Evolutionary conservation across 2,113 vertebrate genomes (phyloP), one percentile per base, ranked within the genome.

Genomic region (Onychostruthus taczanowskii): DNA sequence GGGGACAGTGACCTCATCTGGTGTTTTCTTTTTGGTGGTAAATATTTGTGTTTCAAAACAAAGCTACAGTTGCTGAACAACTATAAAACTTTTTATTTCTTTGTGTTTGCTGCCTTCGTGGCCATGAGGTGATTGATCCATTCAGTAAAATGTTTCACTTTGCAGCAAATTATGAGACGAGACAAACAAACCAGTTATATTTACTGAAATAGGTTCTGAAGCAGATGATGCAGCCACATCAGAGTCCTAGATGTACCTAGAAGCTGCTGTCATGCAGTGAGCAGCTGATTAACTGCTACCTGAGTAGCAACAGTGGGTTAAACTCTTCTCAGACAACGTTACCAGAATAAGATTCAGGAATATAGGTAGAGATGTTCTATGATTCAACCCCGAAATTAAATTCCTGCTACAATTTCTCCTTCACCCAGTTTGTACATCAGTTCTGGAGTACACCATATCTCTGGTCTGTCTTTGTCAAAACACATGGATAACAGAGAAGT

Each of bases 11-110:
- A 55, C 37, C 47, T 90, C 67, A 41, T 72, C 13, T 63, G 28
- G 3, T 55, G 16, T 70, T 44, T 82, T 88, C 66, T 1, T 79
- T 82, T 86, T 52, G 41, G 30, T 56, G 44, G 16, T 77, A 80
- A 89, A 72, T 68, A 39, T 79, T 72, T 76, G 43, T 62, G 20
- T 64, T 90, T 91, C 73, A 75, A 64, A 88, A 59, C 31, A 79
- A 91, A 86, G 39, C 39, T 50, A 2, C 33, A 37, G 33, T 14
- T 68, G 30, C 55, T n/a, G 39, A 55, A 52, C 26, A 52, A 37
- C 62, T 41, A 41, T 53, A 49, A 76, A 83, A 44, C 4, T 35
- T 68, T 50, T 47, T 21, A 23, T 63, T 80, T 75, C n/a, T 80
- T n/a, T 37, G n/a, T 50, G 24, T 62, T 23, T 73, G 37, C 9